Evolutionary conservation across 1,140 invertebrate genomes (phyloP).

Genomic region (Drosophila malerkotliana): DNA sequence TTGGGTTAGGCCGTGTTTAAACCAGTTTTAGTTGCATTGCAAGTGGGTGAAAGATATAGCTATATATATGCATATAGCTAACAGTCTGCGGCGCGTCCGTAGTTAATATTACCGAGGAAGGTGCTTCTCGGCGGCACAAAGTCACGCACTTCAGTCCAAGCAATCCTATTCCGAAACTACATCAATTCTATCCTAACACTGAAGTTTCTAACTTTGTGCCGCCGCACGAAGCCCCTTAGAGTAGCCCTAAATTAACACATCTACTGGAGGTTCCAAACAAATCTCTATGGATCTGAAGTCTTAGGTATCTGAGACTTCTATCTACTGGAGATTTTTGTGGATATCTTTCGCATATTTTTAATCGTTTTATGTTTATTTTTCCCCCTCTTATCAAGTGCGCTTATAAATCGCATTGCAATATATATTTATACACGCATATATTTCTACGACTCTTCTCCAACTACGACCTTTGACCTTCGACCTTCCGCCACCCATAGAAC

Average conservation of each 20-base stretch:
- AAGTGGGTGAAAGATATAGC: constrained; percentile 19
- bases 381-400: constrained; percentile 62
- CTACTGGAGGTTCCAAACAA: constrained; percentile 6
- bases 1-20: constrained; percentile 14
- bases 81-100: constrained; percentile 51
- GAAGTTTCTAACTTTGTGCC: constrained; percentile 24
- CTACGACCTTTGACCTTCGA: constrained; percentile 32
- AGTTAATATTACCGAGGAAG: constrained; percentile 25
- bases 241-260: constrained; percentile 54
- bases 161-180: not conserved
- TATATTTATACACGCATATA: constrained; percentile 48
- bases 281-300: not conserved
- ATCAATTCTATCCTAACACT: constrained; percentile 8
- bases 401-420: constrained; percentile 80
- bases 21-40: constrained; percentile 36
- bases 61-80: constrained; percentile 38
- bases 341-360: constrained; percentile 30
- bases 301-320: not conserved
- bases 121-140: constrained; percentile 32
- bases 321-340: not conserved
- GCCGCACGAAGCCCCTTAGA: constrained; percentile 2
- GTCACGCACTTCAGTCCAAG: constrained; percentile 10
- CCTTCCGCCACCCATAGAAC: constrained; percentile 28
- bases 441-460: constrained; percentile 22
- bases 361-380: constrained; percentile 39